phyloP scores from a whole-genome alignment of 2,797 vertebrate species.

The Enteromius argenteus region DNA sequence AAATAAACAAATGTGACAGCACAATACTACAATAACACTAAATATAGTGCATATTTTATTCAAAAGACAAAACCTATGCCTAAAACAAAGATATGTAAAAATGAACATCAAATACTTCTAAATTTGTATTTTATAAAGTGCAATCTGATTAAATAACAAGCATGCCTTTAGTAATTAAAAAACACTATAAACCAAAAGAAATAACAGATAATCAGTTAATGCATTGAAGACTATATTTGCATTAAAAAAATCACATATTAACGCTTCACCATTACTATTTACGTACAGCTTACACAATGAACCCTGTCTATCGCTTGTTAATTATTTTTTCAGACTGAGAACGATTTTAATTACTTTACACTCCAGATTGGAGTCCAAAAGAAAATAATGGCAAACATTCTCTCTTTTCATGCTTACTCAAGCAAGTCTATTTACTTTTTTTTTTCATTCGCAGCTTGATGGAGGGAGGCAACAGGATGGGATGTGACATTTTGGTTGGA shows the following conservation, averaged over 20 bases:
- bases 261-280: not conserved
- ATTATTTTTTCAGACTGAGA: not conserved
- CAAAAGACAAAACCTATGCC: not conserved
- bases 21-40: not conserved
- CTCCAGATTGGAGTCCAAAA: constrained; percentile 45
- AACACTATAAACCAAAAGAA: not conserved
- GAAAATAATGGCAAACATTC: constrained; percentile 44
- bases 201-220: not conserved
- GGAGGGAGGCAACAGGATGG: constrained; percentile 34
- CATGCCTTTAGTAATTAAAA: not conserved
- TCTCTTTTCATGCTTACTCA: constrained; percentile 35
- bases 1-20: not conserved
- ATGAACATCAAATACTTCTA: not conserved
- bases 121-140: not conserved
- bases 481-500: constrained; percentile 61
- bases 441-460: constrained; percentile 42
- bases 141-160: not conserved
- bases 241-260: not conserved
- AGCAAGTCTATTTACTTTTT: constrained; percentile 24
- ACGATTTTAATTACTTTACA: constrained; percentile 34
- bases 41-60: not conserved
- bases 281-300: not conserved
- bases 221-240: not conserved
- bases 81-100: not conserved
- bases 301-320: not conserved